Base-by-base conservation (phyloP, 2,113 vertebrate genomes). In the Poeciliopsis turrubarensis region DNA sequence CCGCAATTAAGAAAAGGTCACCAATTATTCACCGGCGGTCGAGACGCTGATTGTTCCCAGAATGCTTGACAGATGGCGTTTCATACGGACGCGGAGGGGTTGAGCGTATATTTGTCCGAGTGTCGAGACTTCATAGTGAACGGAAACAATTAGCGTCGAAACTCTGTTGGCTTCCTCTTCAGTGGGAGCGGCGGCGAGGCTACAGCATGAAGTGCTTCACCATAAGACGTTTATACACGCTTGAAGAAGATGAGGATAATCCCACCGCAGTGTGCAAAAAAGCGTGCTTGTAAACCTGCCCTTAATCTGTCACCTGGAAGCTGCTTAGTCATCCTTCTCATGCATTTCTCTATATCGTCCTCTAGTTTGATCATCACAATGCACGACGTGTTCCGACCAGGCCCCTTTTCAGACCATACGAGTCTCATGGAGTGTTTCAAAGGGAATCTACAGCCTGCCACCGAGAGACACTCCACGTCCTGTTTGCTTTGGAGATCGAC, bases 271-370 rank as follows among this genome's bases (percentile, higher is more conserved):
- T 71, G 81, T 70, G 72, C 60, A 73, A 75, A 63, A 25, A 79
- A 81, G 80, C 81, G 77, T 6, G 51, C 75, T 75, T 73, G 81
- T 86, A 81, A 77, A 87, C 77, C 73, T 75, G 83, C 72, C 74
- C 68, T 87, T 83, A 86, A 88, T 88, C 84, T 80, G 86, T 84
- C 83, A 87, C 60, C 71, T 69, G 68, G 68, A 61, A 86, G 73
- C 68, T 60, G 17, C 47, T 68, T 19, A 37, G 19, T 30, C n/a
- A 68, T 54, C 29, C 2, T 70, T 80, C 26, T 68, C 25, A 88
- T 85, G 63, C 72, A 86, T 37, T 64, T 30, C 22, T 71, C 44
- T 61, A 75, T 86, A 61, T 72, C 83, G 76, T 78, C 11, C 44
- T 75, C 73, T 37, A 15, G 54, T 88, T 80, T 69, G 73, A 79